A percentile compares a stretch with the other conserved stretches of the same genome.
Conservation (phyloP, 2,797 vertebrate genomes). For the Sebastes melanostomus region DNA sequence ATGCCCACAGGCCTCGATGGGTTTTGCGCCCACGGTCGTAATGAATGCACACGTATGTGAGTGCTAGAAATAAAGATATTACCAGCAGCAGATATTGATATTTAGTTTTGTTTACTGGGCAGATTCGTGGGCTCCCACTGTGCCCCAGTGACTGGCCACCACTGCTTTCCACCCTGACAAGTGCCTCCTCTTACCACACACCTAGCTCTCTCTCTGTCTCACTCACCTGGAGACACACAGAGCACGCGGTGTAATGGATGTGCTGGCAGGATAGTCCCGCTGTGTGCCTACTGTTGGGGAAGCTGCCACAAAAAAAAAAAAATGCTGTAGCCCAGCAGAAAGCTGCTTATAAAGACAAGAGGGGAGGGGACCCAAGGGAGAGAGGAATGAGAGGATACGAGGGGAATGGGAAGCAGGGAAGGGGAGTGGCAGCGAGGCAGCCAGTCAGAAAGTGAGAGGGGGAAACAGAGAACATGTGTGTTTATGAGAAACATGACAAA, state of each 20-base stretch:
- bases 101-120: slow-evolving; percentile 12
- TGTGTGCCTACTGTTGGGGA: slow-evolving; percentile 28
- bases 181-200: not conserved
- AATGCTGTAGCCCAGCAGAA: slow-evolving; percentile 30
- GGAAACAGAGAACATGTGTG: not conserved
- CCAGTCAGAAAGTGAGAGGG: not conserved
- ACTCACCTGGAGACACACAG: slow-evolving; percentile 7
- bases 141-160: not conserved
- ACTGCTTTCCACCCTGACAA: slow-evolving; percentile 28
- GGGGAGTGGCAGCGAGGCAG: not conserved
- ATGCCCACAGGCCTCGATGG: slow-evolving; percentile 49
- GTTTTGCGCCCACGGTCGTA: slow-evolving; percentile 34
- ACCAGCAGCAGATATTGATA: not conserved
- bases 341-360: slow-evolving; percentile 26
- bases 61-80: not conserved
- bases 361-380: not conserved
- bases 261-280: slow-evolving; percentile 25
- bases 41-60: slow-evolving; percentile 23
- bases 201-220: not conserved
- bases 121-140: not conserved
- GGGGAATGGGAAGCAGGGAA: not conserved
- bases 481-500: slow-evolving; percentile 30
- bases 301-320: slow-evolving; percentile 14
- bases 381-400: not conserved
- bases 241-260: slow-evolving; percentile 54